Evolutionary conservation across 2,113 vertebrate species (phyloP).

Genomic region (Triplophysa dalaica): DNA sequence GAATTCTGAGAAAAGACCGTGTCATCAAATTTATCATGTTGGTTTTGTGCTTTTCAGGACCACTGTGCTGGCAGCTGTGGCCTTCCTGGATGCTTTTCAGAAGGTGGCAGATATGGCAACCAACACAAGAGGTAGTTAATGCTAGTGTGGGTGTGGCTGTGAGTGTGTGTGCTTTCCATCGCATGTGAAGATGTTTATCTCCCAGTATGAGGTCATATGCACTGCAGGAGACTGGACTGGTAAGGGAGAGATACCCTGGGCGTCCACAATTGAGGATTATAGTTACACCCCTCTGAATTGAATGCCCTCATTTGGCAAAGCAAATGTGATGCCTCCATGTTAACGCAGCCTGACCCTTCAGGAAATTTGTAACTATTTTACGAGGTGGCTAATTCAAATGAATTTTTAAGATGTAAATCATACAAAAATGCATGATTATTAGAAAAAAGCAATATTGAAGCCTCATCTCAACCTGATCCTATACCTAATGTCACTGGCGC

Average conservation of each 20-base stretch:
- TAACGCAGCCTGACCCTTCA: neutral
- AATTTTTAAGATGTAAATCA: too few species aligned
- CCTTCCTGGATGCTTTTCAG: conserved; percentile 98
- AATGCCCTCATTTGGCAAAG: conserved; percentile 7
- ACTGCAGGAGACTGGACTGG: neutral
- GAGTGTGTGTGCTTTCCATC: neutral
- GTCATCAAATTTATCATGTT: neutral
- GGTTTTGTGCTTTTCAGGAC: conserved; percentile 76
- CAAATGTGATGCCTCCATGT: neutral
- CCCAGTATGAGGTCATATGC: conserved; percentile 13
- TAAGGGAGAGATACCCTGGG: neutral
- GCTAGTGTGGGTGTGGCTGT: neutral
- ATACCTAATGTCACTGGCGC: too few species aligned
- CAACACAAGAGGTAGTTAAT: conserved; percentile 91
- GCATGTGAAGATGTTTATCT: neutral
- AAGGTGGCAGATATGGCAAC: conserved; percentile 99
- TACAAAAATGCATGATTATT: too few species aligned
- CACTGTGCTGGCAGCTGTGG: conserved; percentile 93
- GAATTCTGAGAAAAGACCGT: conserved; percentile 10
- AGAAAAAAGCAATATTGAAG: too few species aligned
- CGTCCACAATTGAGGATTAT: conserved; percentile 17
- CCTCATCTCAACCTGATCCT: too few species aligned
- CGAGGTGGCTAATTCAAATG: too few species aligned
- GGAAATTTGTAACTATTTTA: too few species aligned
- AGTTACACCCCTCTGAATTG: neutral